Conservation (phyloP, 2,888 invertebrate species). For the Eucera pruinosa region DNA sequence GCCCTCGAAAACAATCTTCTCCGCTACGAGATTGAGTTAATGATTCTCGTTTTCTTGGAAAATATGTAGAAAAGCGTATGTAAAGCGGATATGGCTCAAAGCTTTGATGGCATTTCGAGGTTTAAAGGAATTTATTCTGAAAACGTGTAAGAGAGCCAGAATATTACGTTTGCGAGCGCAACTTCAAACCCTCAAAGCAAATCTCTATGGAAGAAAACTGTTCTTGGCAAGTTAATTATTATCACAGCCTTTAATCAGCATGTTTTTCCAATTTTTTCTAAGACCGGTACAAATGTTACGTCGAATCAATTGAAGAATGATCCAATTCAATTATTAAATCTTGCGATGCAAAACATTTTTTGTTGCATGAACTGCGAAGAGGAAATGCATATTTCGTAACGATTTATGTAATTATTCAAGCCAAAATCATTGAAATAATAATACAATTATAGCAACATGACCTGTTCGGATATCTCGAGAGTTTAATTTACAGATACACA, state of each 20-base stretch:
- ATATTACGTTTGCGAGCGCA: neutral
- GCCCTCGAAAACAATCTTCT: slow-evolving; percentile 24
- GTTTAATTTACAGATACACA: too few relatives aligned
- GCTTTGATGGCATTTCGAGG: slow-evolving; percentile 27
- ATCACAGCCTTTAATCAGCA: neutral
- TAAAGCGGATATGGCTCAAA: slow-evolving; percentile 7
- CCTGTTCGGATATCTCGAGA: too few relatives aligned
- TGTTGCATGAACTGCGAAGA: too few relatives aligned
- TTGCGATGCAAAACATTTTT: too few relatives aligned
- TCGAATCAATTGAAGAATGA: too few relatives aligned
- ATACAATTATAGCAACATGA: too few relatives aligned
- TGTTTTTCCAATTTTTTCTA: neutral
- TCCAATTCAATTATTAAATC: too few relatives aligned
- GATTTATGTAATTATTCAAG: too few relatives aligned
- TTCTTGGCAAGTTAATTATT: neutral
- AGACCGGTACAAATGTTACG: neutral
- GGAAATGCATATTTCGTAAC: too few relatives aligned
- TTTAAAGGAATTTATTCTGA: slow-evolving; percentile 23
- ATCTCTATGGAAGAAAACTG: neutral
- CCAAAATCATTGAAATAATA: too few relatives aligned
- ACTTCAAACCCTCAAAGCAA: neutral
- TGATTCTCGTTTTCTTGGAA: slow-evolving; percentile 13
- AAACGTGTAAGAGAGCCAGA: neutral
- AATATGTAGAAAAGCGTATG: slow-evolving; percentile 7
- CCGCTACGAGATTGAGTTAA: slow-evolving; percentile 11